Evolutionary conservation across 2,888 invertebrate species (phyloP), one percentile per base, ranked within the genome.

Genomic region (Barypeithes pellucidus): DNA sequence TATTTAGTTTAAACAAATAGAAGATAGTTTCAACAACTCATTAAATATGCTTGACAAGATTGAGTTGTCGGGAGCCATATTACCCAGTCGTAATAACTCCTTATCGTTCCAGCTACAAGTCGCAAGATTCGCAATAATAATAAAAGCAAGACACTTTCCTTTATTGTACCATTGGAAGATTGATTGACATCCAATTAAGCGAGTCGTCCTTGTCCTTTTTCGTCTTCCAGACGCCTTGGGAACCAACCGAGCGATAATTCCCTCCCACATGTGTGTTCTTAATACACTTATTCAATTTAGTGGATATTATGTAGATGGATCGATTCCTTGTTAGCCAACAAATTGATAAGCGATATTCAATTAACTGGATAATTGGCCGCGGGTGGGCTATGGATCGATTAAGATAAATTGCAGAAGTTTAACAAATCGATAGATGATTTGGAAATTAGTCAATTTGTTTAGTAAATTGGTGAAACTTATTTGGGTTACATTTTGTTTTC

Each of bases 211-310:
- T 20, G 52, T 52, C 14, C 29, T 29, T 16, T 50, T 50, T 12
- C 54, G 33, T 57, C 54, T 33, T 57, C 11, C 9, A 57, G 54
- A 57, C 54, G 16, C 14, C 18, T 18, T 3, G 16, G 9, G 18
- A 57, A 57, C 39, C 29, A 33, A 33, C 29, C 7, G 29, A 9
- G 24, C 54, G 16, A 11, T 5, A 33, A 33, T 33, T 57, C 54
- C 54, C 54, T 12, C 33, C 54, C 54, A 57, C 54, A 18, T 33
- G n/a, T 33, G 22, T 24, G 50, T 20, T 14, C 18, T 57, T 67
- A 67, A 67, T 67, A 57, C 33, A 29, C 67, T 67, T 67, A 67
- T 57, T 59, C 67, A 67, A 67, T 67, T 67, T 67, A 59, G 67
- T 54, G 18, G 16, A 67, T 41, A 43, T 59, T 67, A 67, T 67